Evolutionary conservation across 2,113 vertebrate genomes (phyloP), one percentile per base, ranked within the genome.

Genomic region (Erythrocercus mccallii): DNA sequence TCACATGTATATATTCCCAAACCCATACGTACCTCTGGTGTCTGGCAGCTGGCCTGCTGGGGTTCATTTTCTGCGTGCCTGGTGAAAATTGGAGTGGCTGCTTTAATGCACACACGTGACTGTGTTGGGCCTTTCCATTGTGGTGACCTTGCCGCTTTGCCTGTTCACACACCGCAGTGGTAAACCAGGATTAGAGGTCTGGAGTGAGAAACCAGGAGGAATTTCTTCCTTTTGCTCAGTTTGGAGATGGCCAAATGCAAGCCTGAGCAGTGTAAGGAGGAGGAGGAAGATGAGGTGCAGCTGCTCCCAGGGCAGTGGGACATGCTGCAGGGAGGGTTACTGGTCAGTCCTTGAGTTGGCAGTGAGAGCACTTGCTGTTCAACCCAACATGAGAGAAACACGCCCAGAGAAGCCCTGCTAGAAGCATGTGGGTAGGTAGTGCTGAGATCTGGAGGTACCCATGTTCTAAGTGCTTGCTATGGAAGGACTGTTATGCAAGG

Each of bases 81-180:
- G 61, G 37, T 33, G 65, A 56, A 31, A 53, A 53, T 0, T 5
- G 11, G 33, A 66, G 60, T 24, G 19, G 15, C 8, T 56, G 6
- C 51, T 87, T 48, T 33, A 17, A 18, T 6, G 11, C 15, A 4
- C 2, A 13, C 5, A 4, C 0, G 0, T 25, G 58, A 11, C 6
- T 25, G 5, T 8, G 3, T 12, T 45, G 23, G 81, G n/a, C 37
- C 40, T 56, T 44, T 44, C 56, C 44, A 2, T 4, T 1, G 3
- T 1, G 21, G 30, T 60, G 76, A 62, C 40, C 21, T 58, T 33
- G 22, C 44, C 9, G 7, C 10, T 60, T 22, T 20, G 15, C 19
- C 37, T 45, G 44, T 28, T 23, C 0, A 0, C 19, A 4, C 2
- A 9, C 6, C n/a, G 56, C 1, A 0, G 1, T 1, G 5, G 10